Base-by-base conservation (phyloP, 2,888 invertebrate species). In the Nemapogon koenigi region DNA sequence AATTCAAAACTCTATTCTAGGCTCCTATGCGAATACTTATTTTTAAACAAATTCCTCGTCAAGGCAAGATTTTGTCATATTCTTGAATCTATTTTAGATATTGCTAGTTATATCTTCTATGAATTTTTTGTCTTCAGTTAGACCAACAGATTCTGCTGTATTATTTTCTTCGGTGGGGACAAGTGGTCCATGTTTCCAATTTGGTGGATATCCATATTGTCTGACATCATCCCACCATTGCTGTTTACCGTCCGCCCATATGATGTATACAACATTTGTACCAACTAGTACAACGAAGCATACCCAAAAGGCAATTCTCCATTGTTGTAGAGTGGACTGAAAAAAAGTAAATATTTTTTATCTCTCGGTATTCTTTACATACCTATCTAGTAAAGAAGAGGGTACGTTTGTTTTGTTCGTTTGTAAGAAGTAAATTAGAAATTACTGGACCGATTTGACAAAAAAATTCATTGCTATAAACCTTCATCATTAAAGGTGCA, bases 251-350 rank as follows among this genome's bases (percentile, higher is more conserved):
- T 83, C 82, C 1, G 83, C 85, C 48, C 71, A 84, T 2, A 82
- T 22, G 1, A 81, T 50, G 51, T 82, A 88, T 3, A 85, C 59
- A 0, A 81, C 33, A 49, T 84, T 84, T 1, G 85, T 82, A 1
- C 70, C 46, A 3, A 79, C 43, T 41, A 86, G 79, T 3, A 86
- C 78, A 1, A 46, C 78, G 17, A 84, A 70, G 11, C 84, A 79
- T 31, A 87, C 82, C 83, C 86, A 85, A 50, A 87, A 87, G 1
- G 86, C 86, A 1, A 68, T 51, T 14, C 81, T 63, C 87, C 85
- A 87, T 53, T 84, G 71, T 2, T 45, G 42, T 11, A 80, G 45
- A 1, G 65, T 67, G 43, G 71, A 66, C 75, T 71, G 48, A 19
- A 63, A 59, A 42, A 22, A 22, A 22, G 8, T 22, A 22, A 22